Conservation (phyloP, 2,888 invertebrate species). For the Pollenia amentaria region DNA sequence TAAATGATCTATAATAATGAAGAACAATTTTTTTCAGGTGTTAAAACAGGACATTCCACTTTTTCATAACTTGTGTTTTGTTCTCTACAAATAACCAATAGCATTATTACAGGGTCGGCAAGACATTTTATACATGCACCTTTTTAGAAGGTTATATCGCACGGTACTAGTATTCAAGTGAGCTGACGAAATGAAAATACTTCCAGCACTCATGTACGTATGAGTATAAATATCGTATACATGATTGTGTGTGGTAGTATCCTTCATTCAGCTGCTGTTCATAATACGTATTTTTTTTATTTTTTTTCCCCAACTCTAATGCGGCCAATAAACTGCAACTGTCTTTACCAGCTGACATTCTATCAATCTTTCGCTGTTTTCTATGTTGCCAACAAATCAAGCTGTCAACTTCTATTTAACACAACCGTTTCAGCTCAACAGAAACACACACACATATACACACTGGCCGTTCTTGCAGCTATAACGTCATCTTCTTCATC, state of each 20-base stretch:
- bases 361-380: conserved; percentile 72
- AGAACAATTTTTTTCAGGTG: too few relatives aligned
- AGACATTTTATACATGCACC: too few relatives aligned
- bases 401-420: conserved; percentile 73
- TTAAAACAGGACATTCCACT: too few relatives aligned
- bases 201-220: not conserved
- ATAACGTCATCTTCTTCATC: conserved; percentile 40
- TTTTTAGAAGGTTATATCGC: too few relatives aligned
- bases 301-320: conserved; percentile 50
- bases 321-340: conserved; percentile 73
- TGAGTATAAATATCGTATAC: not conserved
- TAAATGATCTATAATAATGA: too few relatives aligned
- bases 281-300: conserved; percentile 11
- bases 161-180: not conserved
- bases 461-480: conserved; percentile 26
- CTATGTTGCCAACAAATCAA: conserved; percentile 73
- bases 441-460: conserved; percentile 55
- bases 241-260: not conserved
- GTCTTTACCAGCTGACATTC: conserved; percentile 72
- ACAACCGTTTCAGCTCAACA: conserved; percentile 65
- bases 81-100: too few relatives aligned
- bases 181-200: not conserved
- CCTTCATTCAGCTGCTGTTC: conserved; percentile 32
- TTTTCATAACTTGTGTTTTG: too few relatives aligned
- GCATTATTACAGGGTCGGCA: too few relatives aligned